These are phyloP conservation scores for Chydorus sphaericus DNA, from an alignment of 2,888 invertebrate species.

Conservation along the genomic window DNA sequence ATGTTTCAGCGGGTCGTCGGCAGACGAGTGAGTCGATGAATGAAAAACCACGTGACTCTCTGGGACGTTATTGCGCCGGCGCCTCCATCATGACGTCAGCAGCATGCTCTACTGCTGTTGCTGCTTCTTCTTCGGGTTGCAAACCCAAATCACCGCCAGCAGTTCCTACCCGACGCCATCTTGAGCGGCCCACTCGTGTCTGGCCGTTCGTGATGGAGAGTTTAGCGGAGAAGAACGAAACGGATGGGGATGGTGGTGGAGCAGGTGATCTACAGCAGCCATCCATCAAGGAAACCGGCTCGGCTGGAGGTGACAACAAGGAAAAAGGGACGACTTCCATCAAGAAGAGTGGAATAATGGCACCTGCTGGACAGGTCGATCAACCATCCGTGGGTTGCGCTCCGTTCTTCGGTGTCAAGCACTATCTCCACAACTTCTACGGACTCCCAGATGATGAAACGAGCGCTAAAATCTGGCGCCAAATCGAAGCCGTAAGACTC, in stretches of 20 bases:
- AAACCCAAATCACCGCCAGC: too few species aligned
- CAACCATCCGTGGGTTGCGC: conserved; percentile 15
- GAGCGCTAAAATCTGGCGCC: neutral
- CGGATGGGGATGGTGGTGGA: conserved; percentile 7
- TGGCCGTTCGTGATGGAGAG: conserved; percentile 9
- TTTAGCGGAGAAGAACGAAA: conserved; percentile 16
- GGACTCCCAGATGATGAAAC: conserved; percentile 16
- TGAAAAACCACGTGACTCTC: neutral
- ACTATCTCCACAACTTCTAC: conserved; percentile 21
- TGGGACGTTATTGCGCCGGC: neutral
- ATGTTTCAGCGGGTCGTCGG: too few species aligned
- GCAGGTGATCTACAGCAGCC: too few species aligned
- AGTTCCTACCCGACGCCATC: conserved; percentile 4
- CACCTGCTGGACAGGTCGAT: too few species aligned
- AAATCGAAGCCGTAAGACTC: neutral
- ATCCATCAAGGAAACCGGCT: too few species aligned
- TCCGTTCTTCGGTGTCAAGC: conserved; percentile 20
- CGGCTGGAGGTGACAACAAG: too few species aligned
- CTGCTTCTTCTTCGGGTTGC: neutral
- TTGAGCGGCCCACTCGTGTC: conserved; percentile 1
- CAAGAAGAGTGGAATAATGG: too few species aligned
- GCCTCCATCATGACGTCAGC: neutral
- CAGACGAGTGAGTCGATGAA: neutral
- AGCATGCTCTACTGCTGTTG: neutral
- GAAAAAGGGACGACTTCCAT: too few species aligned